phyloP scores from a whole-genome alignment of 2,113 vertebrate genomes.

The Callopanchax toddi region DNA sequence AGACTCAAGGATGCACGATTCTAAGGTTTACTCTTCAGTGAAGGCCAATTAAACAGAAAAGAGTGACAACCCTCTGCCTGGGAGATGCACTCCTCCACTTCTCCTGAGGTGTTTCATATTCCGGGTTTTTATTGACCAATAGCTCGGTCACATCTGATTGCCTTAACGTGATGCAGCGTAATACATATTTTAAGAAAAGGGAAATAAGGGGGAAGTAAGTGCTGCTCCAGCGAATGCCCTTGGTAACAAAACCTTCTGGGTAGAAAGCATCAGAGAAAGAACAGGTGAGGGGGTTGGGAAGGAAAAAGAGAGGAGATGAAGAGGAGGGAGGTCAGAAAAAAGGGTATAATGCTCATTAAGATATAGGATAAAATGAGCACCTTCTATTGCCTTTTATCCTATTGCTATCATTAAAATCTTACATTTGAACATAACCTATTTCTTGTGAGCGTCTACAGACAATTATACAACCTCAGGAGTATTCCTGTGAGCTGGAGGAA shows the following conservation, averaged over 20 bases:
- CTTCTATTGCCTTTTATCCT: too few relatives aligned
- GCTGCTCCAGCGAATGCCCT: slow-evolving; percentile 59
- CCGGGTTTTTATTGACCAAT: slow-evolving; percentile 39
- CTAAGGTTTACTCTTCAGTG: slow-evolving; percentile 23
- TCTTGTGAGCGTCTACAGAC: slow-evolving; percentile 9
- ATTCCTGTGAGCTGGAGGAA: slow-evolving; percentile 37
- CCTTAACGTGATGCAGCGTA: slow-evolving; percentile 9
- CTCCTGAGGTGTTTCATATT: slow-evolving; percentile 25
- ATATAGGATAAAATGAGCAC: too few relatives aligned
- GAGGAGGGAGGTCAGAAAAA: slow-evolving; percentile 3
- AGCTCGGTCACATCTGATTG: slow-evolving; percentile 28
- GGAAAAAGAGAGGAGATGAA: not conserved
- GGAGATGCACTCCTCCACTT: slow-evolving; percentile 7
- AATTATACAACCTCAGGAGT: slow-evolving; percentile 32
- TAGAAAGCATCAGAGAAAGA: slow-evolving; percentile 36
- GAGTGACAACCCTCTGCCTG: slow-evolving; percentile 8
- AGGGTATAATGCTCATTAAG: not conserved
- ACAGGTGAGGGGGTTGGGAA: not conserved
- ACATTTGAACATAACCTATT: not conserved
- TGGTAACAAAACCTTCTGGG: slow-evolving; percentile 65
- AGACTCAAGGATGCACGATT: not conserved
- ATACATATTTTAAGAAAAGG: slow-evolving; percentile 42
- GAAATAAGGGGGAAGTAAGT: slow-evolving; percentile 22
- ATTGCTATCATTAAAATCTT: too few relatives aligned
- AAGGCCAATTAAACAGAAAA: slow-evolving; percentile 46